Evolutionary conservation across 1,140 invertebrate genomes (phyloP), one percentile per base, ranked within the genome.

Genomic region (Parasteatoda tepidariorum): DNA sequence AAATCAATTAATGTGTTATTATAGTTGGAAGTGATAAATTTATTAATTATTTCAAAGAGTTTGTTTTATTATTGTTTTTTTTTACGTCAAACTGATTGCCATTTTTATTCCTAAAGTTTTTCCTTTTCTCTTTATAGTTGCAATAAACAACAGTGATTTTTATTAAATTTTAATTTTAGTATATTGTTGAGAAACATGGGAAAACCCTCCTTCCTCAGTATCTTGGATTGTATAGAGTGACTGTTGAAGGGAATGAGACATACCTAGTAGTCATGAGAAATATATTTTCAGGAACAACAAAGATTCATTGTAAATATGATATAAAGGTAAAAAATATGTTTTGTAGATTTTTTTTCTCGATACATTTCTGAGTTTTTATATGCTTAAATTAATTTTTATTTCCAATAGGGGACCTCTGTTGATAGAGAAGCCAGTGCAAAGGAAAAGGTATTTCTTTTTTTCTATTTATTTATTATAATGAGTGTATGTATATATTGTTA

Each of bases 121-220:
- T n/a, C n/a, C n/a, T n/a, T n/a, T n/a, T n/a, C n/a, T n/a, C n/a
- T n/a, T n/a, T n/a, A n/a, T n/a, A n/a, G n/a, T n/a, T n/a, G n/a
- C n/a, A n/a, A n/a, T n/a, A n/a, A n/a, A n/a, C n/a, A n/a, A n/a
- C n/a, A n/a, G n/a, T n/a, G n/a, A n/a, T n/a, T n/a, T n/a, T n/a
- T n/a, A n/a, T 48, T 18, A 48, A 26, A 71, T 71, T 82, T 30
- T 54, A 28, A 38, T 48, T 61, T 6, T 24, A 84, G 96, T 98
- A 98, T 88, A 94, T 99, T 87, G 98, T 99, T 59, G 97, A 99
- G 90, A 91, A 95, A 84, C 97, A 99, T 90, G 98, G 97, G 71
- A 98, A 98, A 89, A 99, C 98, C 0, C 90, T 99, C 59, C 90
- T 99, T 86, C 98, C 98, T 0, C 98, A 99, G 89, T 99, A 99